phyloP scores from a whole-genome alignment of 1,140 invertebrate genomes.

The Andrena cerasifolii region DNA sequence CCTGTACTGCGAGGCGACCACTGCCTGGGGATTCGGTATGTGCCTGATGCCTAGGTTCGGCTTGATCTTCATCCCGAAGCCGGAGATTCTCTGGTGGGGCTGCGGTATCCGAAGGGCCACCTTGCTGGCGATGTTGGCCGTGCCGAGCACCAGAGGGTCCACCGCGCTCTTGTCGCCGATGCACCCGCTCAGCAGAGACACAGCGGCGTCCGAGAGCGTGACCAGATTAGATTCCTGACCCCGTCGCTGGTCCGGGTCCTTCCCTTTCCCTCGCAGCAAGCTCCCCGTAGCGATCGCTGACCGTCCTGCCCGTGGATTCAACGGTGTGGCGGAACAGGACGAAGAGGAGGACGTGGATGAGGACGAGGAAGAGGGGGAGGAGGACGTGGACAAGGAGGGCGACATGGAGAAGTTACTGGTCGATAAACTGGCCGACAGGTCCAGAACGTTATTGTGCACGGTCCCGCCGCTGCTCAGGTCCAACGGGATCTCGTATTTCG shows the following conservation, averaged over 20 bases:
- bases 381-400: slow-evolving; percentile 26
- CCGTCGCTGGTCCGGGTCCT: slow-evolving; percentile 62
- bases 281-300: background rate
- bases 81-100: slow-evolving; percentile 75
- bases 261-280: slow-evolving; percentile 50
- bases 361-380: slow-evolving; percentile 35
- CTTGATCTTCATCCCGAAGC: slow-evolving; percentile 78
- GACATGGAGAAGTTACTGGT: slow-evolving; percentile 1
- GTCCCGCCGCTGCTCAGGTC: slow-evolving; percentile 61
- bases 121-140: slow-evolving; percentile 59
- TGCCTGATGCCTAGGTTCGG: slow-evolving; percentile 76
- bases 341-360: slow-evolving; percentile 24
- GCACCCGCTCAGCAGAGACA: slow-evolving; percentile 70
- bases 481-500: slow-evolving; percentile 63
- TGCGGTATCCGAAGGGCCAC: slow-evolving; percentile 77
- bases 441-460: slow-evolving; percentile 49
- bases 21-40: slow-evolving; percentile 78
- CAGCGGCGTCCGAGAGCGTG: slow-evolving; percentile 75
- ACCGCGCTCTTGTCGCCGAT: slow-evolving; percentile 34
- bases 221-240: slow-evolving; percentile 70
- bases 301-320: background rate
- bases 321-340: slow-evolving; percentile 14
- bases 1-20: slow-evolving; percentile 78
- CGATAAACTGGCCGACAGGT: slow-evolving; percentile 52
- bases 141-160: slow-evolving; percentile 48